Base-by-base conservation (phyloP, 2,797 vertebrate species). In the Sylvia borin region DNA sequence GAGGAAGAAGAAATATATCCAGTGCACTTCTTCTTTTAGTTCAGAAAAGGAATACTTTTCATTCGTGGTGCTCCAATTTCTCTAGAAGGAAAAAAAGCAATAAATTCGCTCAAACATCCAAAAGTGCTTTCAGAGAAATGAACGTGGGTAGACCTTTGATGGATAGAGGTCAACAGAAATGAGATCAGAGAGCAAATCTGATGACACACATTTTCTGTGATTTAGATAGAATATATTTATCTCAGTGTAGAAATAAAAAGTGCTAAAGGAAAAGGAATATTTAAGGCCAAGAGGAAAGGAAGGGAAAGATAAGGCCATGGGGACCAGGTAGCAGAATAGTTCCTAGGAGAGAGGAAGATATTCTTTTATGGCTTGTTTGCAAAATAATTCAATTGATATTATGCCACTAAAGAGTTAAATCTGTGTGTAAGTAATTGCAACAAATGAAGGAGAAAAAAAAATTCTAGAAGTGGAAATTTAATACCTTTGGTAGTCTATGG, bases 391-490 rank as follows among this genome's bases (percentile, higher is more conserved):
- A 83, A 18, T 88, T 54, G 67, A 73, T 94, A 90, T n/a, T 77
- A 45, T 78, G 80, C 53, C 91, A 94, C 79, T 76, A 84, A 96
- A 92, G 67, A 76, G 43, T 91, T 85, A 88, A 79, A 72, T 83
- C 21, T 60, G 6, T 43, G 3, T 40, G 40, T 47, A 73, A 84
- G 51, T 53, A 64, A 57, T 50, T 67, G 15, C 92, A 93, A 88
- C n/a, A 92, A 95, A 94, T 91, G 60, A 88, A 95, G 74, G 19
- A 78, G 38, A 51, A 62, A 88, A 82, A 79, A 67, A 75, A 83
- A 22, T 36, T 15, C 9, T 43, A 34, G 55, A 82, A 91, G 29
- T 62, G 72, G 47, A 94, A 96, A 96, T 93, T 80, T 93, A 92
- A 89, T 96, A 81, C 18, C 62, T 97, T 92, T 92, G 66, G 47